A percentile compares a stretch with the other conserved stretches of the same genome.
phyloP scores from a whole-genome alignment of 2,888 invertebrate genomes.

The Lepidocyrtinus sp. region DNA sequence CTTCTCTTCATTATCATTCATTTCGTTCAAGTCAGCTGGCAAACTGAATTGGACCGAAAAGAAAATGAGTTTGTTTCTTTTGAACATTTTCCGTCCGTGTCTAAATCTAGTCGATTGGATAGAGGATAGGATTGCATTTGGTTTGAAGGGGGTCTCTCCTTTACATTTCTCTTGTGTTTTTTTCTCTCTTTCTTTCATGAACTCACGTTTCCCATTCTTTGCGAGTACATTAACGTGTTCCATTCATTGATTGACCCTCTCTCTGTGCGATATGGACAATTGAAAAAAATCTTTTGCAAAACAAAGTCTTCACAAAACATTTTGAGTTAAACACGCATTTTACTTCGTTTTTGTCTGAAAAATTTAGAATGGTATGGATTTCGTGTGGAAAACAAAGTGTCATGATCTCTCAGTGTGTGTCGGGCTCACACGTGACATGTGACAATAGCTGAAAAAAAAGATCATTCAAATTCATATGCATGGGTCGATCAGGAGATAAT shows the following conservation, averaged over 20 bases:
- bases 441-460: slow-evolving; percentile 4
- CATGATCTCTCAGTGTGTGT: slow-evolving; percentile 24
- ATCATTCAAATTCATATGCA: too few relatives aligned
- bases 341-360: too few relatives aligned
- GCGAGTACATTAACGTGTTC: slow-evolving; percentile 22
- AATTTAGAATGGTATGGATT: too few relatives aligned
- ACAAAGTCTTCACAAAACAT: too few relatives aligned
- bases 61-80: slow-evolving; percentile 30
- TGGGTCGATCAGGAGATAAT: too few relatives aligned
- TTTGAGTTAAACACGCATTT: too few relatives aligned
- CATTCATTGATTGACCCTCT: too few relatives aligned
- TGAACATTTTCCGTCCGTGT: not conserved
- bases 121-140: not conserved
- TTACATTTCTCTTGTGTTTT: slow-evolving; percentile 23
- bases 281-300: too few relatives aligned
- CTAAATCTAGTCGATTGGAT: too few relatives aligned
- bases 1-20: not conserved
- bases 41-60: slow-evolving; percentile 45
- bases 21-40: slow-evolving; percentile 45
- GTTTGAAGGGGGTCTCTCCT: slow-evolving; percentile 37
- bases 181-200: slow-evolving; percentile 23
- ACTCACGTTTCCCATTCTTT: slow-evolving; percentile 36
- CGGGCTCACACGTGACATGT: slow-evolving; percentile 39
- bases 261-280: too few relatives aligned
- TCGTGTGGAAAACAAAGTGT: slow-evolving; percentile 19